Conservation (phyloP, 2,113 vertebrate species). For the Prochilodus magdalenae region DNA sequence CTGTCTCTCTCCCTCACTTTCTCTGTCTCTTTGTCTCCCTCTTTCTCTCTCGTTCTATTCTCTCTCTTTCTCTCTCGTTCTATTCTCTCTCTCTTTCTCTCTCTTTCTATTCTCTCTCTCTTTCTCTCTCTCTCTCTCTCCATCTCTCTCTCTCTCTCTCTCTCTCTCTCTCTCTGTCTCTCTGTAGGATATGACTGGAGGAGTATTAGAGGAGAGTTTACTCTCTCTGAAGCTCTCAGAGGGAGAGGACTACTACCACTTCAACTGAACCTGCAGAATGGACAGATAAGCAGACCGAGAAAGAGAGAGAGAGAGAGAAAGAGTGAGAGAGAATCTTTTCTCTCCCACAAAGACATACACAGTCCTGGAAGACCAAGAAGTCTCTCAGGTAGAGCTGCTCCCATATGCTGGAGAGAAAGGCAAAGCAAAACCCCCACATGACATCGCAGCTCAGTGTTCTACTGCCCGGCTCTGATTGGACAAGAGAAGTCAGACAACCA, state of each 20-base stretch:
- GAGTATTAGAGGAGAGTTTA: conserved; percentile 88
- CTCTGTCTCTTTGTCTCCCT: too few species aligned
- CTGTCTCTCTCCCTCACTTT: too few species aligned
- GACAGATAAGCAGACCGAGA: background rate
- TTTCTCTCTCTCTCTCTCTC: background rate
- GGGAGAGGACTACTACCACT: conserved; percentile 78
- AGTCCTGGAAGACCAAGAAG: background rate
- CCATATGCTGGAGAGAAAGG: too few species aligned
- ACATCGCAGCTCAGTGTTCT: too few species aligned
- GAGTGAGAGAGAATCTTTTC: background rate
- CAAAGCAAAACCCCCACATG: too few species aligned
- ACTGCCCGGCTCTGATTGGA: too few species aligned
- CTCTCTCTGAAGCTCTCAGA: conserved; percentile 75
- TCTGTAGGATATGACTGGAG: conserved; percentile 90
- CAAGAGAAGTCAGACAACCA: too few species aligned
- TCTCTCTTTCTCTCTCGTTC: conserved; percentile 54
- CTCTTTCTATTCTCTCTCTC: background rate
- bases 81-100: conserved; percentile 15
- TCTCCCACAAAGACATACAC: too few species aligned
- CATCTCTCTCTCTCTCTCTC: background rate
- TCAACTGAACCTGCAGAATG: conserved; percentile 66
- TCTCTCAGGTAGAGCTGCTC: too few species aligned
- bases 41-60: too few species aligned
- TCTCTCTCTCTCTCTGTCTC: background rate
- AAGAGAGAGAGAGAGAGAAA: background rate